Evolutionary conservation across 2,113 vertebrate genomes (phyloP).

Genomic region (Meles meles): DNA sequence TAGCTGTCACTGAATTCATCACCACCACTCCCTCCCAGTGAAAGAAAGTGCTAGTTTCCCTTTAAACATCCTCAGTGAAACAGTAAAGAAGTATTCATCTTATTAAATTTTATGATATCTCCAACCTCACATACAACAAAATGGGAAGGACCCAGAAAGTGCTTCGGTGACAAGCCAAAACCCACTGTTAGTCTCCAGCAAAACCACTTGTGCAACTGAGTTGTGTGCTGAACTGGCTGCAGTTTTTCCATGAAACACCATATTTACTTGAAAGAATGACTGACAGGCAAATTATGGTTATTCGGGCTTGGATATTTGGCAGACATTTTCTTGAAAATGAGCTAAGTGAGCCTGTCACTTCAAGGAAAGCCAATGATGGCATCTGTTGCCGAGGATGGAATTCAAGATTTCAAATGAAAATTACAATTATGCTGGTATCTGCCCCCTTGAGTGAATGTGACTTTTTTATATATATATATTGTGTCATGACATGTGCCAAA

Average conservation of each 20-base stretch:
- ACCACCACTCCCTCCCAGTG: neutral
- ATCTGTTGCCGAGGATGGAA: conserved; percentile 64
- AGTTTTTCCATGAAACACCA: neutral
- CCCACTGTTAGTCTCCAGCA: neutral
- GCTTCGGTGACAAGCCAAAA: neutral
- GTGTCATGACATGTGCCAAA: neutral
- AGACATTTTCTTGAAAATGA: conserved; percentile 50
- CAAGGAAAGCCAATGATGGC: conserved; percentile 47
- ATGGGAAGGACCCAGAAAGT: neutral
- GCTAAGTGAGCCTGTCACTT: conserved; percentile 58
- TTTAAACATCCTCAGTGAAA: neutral
- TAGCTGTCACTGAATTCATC: fast-evolving
- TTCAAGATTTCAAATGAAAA: conserved; percentile 55
- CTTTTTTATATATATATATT: neutral
- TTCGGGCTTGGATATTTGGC: conserved; percentile 51
- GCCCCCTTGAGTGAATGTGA: neutral
- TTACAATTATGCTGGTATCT: conserved; percentile 32
- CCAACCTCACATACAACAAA: neutral
- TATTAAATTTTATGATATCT: neutral
- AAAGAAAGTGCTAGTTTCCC: neutral
- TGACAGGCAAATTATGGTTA: conserved; percentile 50
- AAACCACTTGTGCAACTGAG: neutral
- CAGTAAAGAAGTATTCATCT: neutral
- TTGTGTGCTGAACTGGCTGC: neutral
- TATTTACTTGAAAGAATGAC: conserved; percentile 24